A percentile compares a stretch with the other conserved stretches of the same genome.
Evolutionary conservation across 2,797 vertebrate genomes (phyloP).

Genomic region (Danio aesculapii): DNA sequence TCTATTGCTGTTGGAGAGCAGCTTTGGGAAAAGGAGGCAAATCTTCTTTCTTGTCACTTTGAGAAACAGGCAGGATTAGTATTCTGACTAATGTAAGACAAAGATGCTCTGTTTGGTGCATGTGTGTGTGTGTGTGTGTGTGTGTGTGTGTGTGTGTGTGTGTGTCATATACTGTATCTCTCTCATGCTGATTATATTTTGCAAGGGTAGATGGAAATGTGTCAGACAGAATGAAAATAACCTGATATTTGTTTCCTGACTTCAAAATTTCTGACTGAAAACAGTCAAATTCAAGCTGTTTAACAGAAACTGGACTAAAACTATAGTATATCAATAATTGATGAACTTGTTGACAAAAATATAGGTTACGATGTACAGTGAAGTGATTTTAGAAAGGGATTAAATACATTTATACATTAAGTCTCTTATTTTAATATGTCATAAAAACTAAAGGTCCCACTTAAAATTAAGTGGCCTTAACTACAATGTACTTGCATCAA

Average conservation of each 20-base stretch:
- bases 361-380: too few relatives aligned
- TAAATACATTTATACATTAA: background rate
- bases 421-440: too few relatives aligned
- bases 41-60: slow-evolving; percentile 30
- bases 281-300: background rate
- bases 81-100: slow-evolving; percentile 55
- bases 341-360: background rate
- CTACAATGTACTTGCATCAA: too few relatives aligned
- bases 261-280: background rate
- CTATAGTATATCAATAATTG: background rate
- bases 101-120: slow-evolving; percentile 46
- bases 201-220: slow-evolving; percentile 67
- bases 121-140: slow-evolving; percentile 32
- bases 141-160: slow-evolving; percentile 28
- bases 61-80: slow-evolving; percentile 11
- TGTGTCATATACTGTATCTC: slow-evolving; percentile 23
- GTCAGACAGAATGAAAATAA: slow-evolving; percentile 69
- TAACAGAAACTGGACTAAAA: background rate
- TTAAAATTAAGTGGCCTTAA: too few relatives aligned
- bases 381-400: background rate
- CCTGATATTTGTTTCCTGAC: slow-evolving; percentile 37
- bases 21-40: slow-evolving; percentile 37
- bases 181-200: slow-evolving; percentile 55
- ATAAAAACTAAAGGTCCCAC: too few relatives aligned
- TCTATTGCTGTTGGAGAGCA: slow-evolving; percentile 70